A percentile compares a stretch with the other conserved stretches of the same genome.
Conservation (phyloP, 92 coral and sea anemone genomes). For the Porites evermanni region DNA sequence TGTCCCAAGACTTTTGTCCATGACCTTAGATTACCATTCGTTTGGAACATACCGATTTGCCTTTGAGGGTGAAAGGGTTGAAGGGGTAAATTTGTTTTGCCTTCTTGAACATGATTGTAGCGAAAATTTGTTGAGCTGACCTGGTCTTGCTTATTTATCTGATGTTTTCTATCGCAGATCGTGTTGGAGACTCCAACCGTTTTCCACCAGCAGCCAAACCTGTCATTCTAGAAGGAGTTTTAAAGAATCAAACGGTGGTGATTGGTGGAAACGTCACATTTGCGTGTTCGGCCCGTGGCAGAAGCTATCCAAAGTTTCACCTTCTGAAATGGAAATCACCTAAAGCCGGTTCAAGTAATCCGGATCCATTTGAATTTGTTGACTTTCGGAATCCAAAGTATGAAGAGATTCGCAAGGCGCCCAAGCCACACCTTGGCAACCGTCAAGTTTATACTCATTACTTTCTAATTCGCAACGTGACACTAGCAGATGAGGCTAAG, state of each 20-base stretch:
- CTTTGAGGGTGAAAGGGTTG: too few species aligned
- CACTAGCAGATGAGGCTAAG: slow-evolving; percentile 70
- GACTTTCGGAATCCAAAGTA: slow-evolving; percentile 52
- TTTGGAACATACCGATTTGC: too few species aligned
- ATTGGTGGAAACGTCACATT: slow-evolving; percentile 75
- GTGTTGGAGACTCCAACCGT: too few species aligned
- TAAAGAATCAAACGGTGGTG: slow-evolving; percentile 65
- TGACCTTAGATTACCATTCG: too few species aligned
- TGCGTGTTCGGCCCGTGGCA: slow-evolving; percentile 70
- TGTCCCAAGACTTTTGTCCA: too few species aligned
- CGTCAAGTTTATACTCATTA: slow-evolving; percentile 57
- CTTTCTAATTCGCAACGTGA: slow-evolving; percentile 73
- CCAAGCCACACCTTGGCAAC: slow-evolving; percentile 23
- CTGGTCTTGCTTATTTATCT: not conserved
- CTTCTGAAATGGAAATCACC: slow-evolving; percentile 67
- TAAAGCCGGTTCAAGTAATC: slow-evolving; percentile 23
- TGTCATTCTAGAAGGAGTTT: slow-evolving; percentile 36
- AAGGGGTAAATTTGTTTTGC: too few species aligned
- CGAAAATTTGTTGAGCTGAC: too few species aligned
- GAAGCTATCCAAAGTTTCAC: slow-evolving; percentile 59
- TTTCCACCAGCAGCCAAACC: slow-evolving; percentile 35
- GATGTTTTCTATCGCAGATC: not conserved
- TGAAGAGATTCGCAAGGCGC: slow-evolving; percentile 53
- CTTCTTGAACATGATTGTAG: too few species aligned
- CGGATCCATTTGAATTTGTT: slow-evolving; percentile 28